Conservation (phyloP, 2,113 vertebrate genomes). For the Corvus cornix region DNA sequence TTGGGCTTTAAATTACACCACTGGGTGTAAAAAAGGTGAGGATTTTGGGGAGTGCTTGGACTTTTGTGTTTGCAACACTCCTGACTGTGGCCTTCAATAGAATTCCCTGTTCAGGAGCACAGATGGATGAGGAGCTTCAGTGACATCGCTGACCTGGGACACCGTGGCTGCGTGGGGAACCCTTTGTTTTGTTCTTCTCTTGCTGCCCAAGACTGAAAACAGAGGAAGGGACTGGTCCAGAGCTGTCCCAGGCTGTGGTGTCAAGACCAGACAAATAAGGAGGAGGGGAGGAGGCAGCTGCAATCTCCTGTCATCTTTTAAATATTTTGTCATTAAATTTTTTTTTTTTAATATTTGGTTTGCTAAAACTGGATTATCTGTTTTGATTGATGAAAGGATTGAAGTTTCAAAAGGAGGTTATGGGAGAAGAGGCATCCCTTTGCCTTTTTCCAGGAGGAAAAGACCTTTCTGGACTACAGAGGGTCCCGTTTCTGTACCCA, state of each 20-base stretch:
- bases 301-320: background rate
- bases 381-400: background rate
- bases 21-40: background rate
- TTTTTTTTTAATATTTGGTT: background rate
- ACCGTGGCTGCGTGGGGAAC: background rate
- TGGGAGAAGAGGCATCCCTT: background rate
- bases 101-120: background rate
- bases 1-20: background rate
- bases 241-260: background rate
- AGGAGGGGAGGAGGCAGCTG: background rate
- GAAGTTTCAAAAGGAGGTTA: background rate
- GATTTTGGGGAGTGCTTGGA: background rate
- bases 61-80: rapidly evolving
- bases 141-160: rapidly evolving
- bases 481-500: rapidly evolving
- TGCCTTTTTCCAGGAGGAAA: background rate
- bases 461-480: rapidly evolving
- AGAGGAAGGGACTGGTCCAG: too few species aligned
- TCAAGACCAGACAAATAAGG: background rate
- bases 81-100: background rate
- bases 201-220: background rate
- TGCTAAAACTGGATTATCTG: background rate
- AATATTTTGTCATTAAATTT: background rate
- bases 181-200: background rate
- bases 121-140: background rate